These are phyloP conservation scores for Catharus minimus DNA, from an alignment of 2,113 vertebrate genomes.

Conservation along the genomic window DNA sequence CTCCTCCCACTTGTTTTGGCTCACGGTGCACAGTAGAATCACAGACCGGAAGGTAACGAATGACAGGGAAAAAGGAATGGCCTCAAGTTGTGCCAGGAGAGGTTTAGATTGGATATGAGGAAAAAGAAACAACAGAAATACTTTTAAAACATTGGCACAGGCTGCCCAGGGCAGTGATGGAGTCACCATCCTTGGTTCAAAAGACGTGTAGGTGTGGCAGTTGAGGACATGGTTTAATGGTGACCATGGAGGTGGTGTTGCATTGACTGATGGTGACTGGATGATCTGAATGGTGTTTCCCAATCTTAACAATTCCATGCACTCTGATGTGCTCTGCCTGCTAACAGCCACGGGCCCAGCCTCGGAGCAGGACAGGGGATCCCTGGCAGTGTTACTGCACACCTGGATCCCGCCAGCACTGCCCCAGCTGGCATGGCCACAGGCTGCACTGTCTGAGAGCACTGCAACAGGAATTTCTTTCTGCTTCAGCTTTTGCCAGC, in stretches of 20 bases:
- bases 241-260: background rate
- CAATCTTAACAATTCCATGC: background rate
- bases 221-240: background rate
- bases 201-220: background rate
- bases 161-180: background rate
- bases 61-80: background rate
- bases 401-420: background rate
- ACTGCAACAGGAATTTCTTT: background rate
- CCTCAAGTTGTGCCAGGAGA: background rate
- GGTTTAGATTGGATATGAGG: background rate
- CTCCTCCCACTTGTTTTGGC: background rate
- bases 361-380: rapidly evolving
- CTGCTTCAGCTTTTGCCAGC: background rate
- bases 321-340: background rate
- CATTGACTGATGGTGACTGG: background rate
- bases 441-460: background rate
- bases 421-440: background rate
- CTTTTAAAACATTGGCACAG: background rate
- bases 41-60: background rate
- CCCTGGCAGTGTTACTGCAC: background rate
- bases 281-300: background rate
- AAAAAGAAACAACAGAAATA: background rate
- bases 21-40: background rate
- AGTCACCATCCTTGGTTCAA: background rate
- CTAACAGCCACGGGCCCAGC: background rate